Conservation (phyloP, 2,113 vertebrate genomes). For the Platycercus adscitus region DNA sequence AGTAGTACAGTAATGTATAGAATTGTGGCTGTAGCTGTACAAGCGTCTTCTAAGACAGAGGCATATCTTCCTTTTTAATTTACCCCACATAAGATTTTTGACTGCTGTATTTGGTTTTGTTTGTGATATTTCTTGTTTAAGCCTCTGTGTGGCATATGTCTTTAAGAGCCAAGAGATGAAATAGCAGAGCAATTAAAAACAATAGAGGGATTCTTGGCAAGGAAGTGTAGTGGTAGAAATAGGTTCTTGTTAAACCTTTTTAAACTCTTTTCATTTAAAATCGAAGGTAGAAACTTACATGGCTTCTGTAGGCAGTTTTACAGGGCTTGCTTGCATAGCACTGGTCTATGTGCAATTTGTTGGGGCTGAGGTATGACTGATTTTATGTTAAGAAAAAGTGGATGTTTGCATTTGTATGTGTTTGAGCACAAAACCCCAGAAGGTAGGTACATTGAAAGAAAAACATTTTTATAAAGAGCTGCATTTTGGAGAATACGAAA, state of each 20-base stretch:
- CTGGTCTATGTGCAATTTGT: background rate
- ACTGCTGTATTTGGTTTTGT: background rate
- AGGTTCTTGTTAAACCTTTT: background rate
- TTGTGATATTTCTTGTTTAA: background rate
- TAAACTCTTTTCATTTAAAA: constrained; percentile 9
- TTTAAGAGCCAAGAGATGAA: background rate
- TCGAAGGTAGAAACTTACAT: background rate
- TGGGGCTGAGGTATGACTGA: background rate
- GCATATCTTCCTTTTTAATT: background rate
- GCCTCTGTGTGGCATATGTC: background rate
- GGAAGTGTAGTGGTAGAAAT: background rate
- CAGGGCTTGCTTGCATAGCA: background rate
- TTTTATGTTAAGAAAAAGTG: background rate
- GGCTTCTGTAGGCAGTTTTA: background rate
- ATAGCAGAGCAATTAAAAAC: background rate
- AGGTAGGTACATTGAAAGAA: background rate
- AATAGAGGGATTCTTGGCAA: background rate
- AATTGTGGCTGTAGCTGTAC: background rate
- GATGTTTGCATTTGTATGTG: background rate
- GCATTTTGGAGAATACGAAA: background rate
- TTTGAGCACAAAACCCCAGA: background rate
- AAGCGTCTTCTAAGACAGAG: background rate
- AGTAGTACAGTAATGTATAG: background rate
- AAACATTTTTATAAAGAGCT: background rate
- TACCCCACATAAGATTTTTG: background rate